A percentile compares a stretch with the other conserved stretches of the same genome.
Evolutionary conservation across 2,888 invertebrate genomes (phyloP).

Genomic region (Cordilura impudica): DNA sequence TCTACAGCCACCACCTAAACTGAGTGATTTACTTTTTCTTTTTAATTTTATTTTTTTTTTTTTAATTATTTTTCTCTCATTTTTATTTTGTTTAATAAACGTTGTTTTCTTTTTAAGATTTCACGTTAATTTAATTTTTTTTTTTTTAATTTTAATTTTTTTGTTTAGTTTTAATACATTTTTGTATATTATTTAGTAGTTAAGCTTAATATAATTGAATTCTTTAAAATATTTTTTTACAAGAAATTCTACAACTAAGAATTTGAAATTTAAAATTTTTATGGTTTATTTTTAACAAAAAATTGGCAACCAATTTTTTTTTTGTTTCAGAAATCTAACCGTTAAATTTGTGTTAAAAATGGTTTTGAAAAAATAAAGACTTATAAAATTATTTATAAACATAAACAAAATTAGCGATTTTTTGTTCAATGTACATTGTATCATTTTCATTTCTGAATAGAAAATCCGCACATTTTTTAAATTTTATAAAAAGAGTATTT

Average conservation of each 20-base stretch:
- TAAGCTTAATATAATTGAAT: conserved; percentile 45
- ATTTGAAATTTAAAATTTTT: conserved; percentile 17
- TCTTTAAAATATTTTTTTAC: conserved; percentile 7
- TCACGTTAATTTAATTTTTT: conserved; percentile 20
- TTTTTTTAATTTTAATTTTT: not conserved
- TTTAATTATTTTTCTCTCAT: conserved; percentile 7
- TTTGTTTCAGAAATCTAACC: conserved; percentile 2
- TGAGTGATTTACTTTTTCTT: conserved; percentile 56
- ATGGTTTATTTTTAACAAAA: conserved; percentile 23
- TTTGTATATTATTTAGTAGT: conserved; percentile 50
- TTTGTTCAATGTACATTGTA: too few species aligned
- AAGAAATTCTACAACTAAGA: conserved; percentile 19
- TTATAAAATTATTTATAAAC: conserved; percentile 52
- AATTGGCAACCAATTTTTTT: conserved; percentile 40
- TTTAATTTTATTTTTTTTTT: conserved; percentile 19
- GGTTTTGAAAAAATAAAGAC: conserved; percentile 48
- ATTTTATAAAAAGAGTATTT: too few species aligned
- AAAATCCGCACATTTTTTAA: too few species aligned
- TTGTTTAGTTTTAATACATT: conserved; percentile 39
- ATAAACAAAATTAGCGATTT: too few species aligned
- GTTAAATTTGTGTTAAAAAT: conserved; percentile 10
- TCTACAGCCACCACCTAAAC: conserved; percentile 55
- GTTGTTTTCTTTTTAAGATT: conserved; percentile 28
- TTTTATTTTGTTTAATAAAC: conserved; percentile 41
- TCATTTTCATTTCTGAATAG: too few species aligned